Evolutionary conservation across 2,888 invertebrate genomes (phyloP).

Genomic region (Bellardia pandia): DNA sequence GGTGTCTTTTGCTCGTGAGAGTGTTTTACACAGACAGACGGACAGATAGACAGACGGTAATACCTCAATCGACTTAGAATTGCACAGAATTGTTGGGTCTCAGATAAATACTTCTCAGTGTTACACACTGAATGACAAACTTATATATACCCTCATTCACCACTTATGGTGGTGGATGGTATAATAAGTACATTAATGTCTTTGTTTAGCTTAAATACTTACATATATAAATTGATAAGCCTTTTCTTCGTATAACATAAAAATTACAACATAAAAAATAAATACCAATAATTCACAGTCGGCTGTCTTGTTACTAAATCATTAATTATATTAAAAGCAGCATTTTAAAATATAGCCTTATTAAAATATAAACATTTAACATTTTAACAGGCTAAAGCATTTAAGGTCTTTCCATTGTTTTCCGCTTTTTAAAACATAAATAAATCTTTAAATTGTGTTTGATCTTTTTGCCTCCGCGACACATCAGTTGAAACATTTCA

Average conservation of each 20-base stretch:
- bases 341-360: neutral
- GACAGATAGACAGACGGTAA: too few relatives aligned
- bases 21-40: too few relatives aligned
- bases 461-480: neutral
- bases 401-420: neutral
- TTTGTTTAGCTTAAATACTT: neutral
- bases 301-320: neutral
- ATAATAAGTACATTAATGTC: neutral
- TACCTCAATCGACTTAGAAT: too few relatives aligned
- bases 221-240: neutral
- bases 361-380: neutral
- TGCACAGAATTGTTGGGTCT: too few relatives aligned
- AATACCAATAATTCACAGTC: too few relatives aligned
- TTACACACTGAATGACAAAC: too few relatives aligned
- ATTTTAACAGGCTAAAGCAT: neutral
- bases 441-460: neutral
- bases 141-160: too few relatives aligned
- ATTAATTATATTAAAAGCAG: neutral
- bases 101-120: too few relatives aligned
- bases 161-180: too few relatives aligned
- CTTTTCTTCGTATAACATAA: neutral
- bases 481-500: neutral
- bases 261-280: too few relatives aligned
- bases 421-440: neutral
- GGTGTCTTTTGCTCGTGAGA: too few relatives aligned